A percentile compares a stretch with the other conserved stretches of the same genome.
phyloP scores from a whole-genome alignment of 1,140 invertebrate genomes.

The Penaeus japonicus region DNA sequence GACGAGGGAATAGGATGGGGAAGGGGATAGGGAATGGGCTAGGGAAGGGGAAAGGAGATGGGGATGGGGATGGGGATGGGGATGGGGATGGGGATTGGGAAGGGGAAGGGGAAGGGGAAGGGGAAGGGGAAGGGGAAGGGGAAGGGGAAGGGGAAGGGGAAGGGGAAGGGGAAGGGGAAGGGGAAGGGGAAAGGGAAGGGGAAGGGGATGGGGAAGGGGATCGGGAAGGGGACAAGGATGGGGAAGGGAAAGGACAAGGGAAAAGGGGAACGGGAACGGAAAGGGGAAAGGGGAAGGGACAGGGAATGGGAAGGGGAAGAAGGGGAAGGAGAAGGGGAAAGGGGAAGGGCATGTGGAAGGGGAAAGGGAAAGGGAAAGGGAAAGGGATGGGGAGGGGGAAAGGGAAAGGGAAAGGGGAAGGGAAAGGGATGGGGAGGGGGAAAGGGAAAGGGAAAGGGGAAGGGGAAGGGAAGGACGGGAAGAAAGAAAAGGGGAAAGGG shows the following conservation, averaged over 20 bases:
- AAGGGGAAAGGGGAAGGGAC: not conserved
- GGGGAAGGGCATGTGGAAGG: not conserved
- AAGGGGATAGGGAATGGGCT: not conserved
- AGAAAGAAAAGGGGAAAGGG: not conserved
- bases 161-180: not conserved
- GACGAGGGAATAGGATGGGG: not conserved
- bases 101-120: not conserved
- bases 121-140: not conserved
- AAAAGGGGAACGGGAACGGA: not conserved
- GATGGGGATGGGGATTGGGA: not conserved
- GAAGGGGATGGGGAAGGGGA: not conserved
- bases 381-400: not conserved
- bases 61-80: not conserved
- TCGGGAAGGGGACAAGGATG: too few species aligned
- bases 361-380: not conserved
- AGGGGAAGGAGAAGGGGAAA: not conserved
- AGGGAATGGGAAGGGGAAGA: not conserved
- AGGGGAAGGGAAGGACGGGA: not conserved
- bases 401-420: not conserved
- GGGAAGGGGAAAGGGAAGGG: not conserved
- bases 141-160: not conserved
- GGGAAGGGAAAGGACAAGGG: not conserved
- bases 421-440: not conserved
- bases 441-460: not conserved
- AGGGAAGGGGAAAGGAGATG: not conserved